Base-by-base conservation (phyloP, 1,140 invertebrate species). In the Hypothenemus hampei region DNA sequence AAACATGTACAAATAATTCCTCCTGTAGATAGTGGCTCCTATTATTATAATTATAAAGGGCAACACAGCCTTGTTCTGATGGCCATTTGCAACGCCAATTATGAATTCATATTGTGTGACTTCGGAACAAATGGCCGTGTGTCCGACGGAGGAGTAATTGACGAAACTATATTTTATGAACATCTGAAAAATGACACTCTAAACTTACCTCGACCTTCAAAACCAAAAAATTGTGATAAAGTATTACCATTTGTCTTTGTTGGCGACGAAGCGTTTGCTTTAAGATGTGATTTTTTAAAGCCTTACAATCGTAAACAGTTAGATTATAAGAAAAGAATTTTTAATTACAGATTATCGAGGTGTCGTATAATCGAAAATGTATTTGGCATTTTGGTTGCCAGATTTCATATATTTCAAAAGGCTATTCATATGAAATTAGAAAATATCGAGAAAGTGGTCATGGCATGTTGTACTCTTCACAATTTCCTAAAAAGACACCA, bases 231-330 rank as follows among this genome's bases (percentile, higher is more conserved):
- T n/a, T 15, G 45, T 33, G 29, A 47, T 19, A 4, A 15, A 6
- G 26, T 29, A 45, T 82, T 76, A 65, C 59, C 64, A 15, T 39
- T 39, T 21, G 37, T 48, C 13, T 26, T 35, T 50, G 22, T 50
- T 3, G 48, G 48, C 24, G 33, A 50, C 19, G 48, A 45, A 54
- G 52, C 52, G 11, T 47, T 47, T 29, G 43, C 52, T 18, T 24
- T 55, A 22, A 16, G 52, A 11, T 31, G 8, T 5, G 44, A 46
- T 37, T 35, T 55, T 35, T 23, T 46, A 23, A 55, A 55, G 31
- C 52, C 52, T 1, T 39, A 37, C 23, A 47, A 35, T 47, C 45
- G 35, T 33, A 48, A 21, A 47, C 26, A 36, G 8, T 11, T 35
- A 23, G 18, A 48, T 19, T 24, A 40, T 22, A n/a, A 39, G 16